Percentiles rank a stretch among this genome's conserved stretches.
phyloP scores from a whole-genome alignment of 2,113 vertebrate genomes.

The Bujurquina vittata region DNA sequence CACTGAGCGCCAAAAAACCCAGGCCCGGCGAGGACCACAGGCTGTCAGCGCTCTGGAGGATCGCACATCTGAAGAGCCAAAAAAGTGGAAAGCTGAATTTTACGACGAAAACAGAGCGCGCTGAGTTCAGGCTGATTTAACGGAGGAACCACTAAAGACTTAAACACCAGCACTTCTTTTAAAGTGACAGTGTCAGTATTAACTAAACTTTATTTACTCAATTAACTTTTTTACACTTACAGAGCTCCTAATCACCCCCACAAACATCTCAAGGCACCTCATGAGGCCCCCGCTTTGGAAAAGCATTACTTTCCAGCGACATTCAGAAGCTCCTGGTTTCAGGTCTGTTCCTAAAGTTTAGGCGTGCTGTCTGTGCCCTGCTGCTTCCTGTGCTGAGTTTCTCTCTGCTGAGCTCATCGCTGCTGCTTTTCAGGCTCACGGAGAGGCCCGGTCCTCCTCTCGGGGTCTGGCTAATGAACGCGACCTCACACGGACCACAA shows the following conservation, averaged over 20 bases:
- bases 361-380: neutral
- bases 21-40: no score
- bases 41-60: neutral
- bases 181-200: neutral
- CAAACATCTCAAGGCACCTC: neutral
- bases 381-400: neutral
- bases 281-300: neutral
- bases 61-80: neutral
- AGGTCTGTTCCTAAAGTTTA: neutral
- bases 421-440: neutral
- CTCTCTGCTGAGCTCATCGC: conserved; percentile 4
- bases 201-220: no score
- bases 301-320: neutral
- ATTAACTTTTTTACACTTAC: no score
- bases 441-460: neutral
- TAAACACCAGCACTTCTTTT: neutral
- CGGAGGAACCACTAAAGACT: neutral
- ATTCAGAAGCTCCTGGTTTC: neutral
- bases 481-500: conserved; percentile 50
- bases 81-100: neutral
- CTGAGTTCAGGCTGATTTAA: neutral
- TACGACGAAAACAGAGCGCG: neutral
- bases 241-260: neutral
- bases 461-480: conserved; percentile 15
- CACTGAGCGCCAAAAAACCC: no score